phyloP scores from a whole-genome alignment of 1,140 invertebrate genomes.

The Holotrichia oblita region DNA sequence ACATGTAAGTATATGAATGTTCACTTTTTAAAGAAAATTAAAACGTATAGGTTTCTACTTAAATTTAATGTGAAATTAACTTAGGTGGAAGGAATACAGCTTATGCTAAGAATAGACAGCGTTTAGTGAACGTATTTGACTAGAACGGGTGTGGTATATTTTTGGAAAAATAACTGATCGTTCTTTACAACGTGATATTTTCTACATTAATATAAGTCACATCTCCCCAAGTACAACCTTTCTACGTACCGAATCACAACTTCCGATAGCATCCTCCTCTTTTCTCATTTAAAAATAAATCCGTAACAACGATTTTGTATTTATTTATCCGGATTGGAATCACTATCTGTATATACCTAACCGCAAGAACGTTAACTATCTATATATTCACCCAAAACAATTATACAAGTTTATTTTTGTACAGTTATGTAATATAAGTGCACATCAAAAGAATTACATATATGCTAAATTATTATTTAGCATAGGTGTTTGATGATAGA shows the following conservation, averaged over 20 bases:
- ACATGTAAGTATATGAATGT: too few relatives aligned
- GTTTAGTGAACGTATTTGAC: slow-evolving; percentile 22
- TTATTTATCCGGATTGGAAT: slow-evolving; percentile 29
- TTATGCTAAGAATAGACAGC: slow-evolving; percentile 1
- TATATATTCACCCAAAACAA: neutral
- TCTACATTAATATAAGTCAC: slow-evolving; percentile 34
- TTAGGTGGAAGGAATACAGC: neutral
- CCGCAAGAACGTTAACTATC: neutral
- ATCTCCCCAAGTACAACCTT: slow-evolving; percentile 25
- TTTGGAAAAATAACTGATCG: slow-evolving; percentile 32
- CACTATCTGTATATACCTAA: neutral
- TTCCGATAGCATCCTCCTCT: slow-evolving; percentile 4
- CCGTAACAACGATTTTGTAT: slow-evolving; percentile 11
- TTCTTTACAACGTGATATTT: slow-evolving; percentile 32
- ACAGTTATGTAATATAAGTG: neutral
- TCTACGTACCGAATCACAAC: neutral
- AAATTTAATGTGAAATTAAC: neutral
- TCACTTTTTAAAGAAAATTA: too few relatives aligned
- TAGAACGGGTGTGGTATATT: slow-evolving; percentile 17
- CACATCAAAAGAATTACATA: slow-evolving; percentile 13
- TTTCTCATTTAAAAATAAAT: slow-evolving; percentile 18
- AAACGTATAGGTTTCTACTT: neutral
- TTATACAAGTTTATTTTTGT: neutral
- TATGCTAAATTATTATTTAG: slow-evolving; percentile 13
- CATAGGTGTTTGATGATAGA: neutral